These are phyloP conservation scores for Okamejei kenojei DNA, from an alignment of 2,797 vertebrate species.

Conservation along the genomic window DNA sequence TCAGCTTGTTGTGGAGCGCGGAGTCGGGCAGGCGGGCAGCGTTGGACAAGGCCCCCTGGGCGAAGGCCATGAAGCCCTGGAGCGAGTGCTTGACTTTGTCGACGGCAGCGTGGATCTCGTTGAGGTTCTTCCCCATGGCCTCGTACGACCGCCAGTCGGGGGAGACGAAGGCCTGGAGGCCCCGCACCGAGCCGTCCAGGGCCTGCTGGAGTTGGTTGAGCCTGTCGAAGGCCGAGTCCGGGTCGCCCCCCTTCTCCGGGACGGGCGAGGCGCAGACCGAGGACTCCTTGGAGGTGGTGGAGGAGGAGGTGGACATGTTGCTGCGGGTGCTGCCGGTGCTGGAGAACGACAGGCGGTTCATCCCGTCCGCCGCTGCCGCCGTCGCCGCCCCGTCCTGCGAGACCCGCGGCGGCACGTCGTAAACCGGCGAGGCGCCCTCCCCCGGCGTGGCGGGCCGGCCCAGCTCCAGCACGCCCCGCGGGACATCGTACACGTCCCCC, in stretches of 20 bases:
- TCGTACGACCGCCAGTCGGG: conserved; percentile 76
- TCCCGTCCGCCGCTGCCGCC: conserved; percentile 74
- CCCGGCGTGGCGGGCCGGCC: conserved; percentile 52
- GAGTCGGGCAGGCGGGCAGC: conserved; percentile 70
- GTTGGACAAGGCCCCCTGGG: conserved; percentile 67
- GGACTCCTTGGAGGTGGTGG: conserved; percentile 74
- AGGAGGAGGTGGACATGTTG: conserved; percentile 88
- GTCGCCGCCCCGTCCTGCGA: conserved; percentile 55
- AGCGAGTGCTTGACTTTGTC: conserved; percentile 71
- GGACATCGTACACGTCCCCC: conserved; percentile 80
- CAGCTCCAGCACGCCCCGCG: conserved; percentile 64
- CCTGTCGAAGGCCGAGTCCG: conserved; percentile 75
- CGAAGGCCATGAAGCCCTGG: conserved; percentile 74
- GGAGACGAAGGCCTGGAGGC: conserved; percentile 63
- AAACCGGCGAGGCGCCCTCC: conserved; percentile 61
- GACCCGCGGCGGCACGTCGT: conserved; percentile 72
- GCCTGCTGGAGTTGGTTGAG: conserved; percentile 70
- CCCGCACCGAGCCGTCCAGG: conserved; percentile 63
- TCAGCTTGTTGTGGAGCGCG: conserved; percentile 74
- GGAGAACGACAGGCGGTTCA: conserved; percentile 87
- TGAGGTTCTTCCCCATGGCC: conserved; percentile 77
- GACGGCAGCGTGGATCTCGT: conserved; percentile 67
- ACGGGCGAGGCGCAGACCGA: conserved; percentile 62
- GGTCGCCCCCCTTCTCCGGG: conserved; percentile 64
- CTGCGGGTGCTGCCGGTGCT: conserved; percentile 86